phyloP scores from a whole-genome alignment of 1,140 invertebrate genomes.

The Drosophila saltans region DNA sequence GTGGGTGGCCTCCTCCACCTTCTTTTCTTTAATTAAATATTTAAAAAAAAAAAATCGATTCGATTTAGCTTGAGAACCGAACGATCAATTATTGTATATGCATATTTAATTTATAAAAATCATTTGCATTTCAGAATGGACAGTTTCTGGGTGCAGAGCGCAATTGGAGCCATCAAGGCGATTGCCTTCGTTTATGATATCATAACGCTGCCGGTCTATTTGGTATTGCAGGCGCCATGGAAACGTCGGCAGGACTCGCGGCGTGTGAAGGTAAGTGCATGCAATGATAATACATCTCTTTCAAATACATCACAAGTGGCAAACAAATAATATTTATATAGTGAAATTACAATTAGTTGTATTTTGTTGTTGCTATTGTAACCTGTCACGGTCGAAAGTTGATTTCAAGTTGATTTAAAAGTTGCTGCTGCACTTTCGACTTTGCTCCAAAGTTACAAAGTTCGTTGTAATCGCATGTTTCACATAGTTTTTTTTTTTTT shows the following conservation, averaged over 20 bases:
- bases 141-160: slow-evolving; percentile 89
- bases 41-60: no score
- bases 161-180: slow-evolving; percentile 89
- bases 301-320: no score
- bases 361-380: slow-evolving; percentile 10
- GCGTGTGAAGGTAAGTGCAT: slow-evolving; percentile 87
- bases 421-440: slow-evolving; percentile 41
- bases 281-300: no score
- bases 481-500: slow-evolving; percentile 21
- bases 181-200: slow-evolving; percentile 94
- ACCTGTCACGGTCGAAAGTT: slow-evolving; percentile 44
- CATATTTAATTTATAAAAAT: slow-evolving; percentile 24
- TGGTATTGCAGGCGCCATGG: slow-evolving; percentile 94
- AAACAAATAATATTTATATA: no score
- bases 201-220: slow-evolving; percentile 94
- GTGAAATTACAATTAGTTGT: no score
- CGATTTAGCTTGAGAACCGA: no score
- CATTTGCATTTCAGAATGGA: slow-evolving; percentile 86
- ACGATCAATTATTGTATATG: slow-evolving; percentile 19
- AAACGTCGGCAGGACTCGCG: slow-evolving; percentile 89
- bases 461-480: slow-evolving; percentile 40
- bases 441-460: slow-evolving; percentile 52
- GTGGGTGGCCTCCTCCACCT: background rate
- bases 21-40: no score
- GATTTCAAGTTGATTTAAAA: slow-evolving; percentile 26